Percentiles rank a stretch among this genome's conserved stretches.
phyloP scores from a whole-genome alignment of 2,888 invertebrate genomes.

The Agrotis ipsilon region DNA sequence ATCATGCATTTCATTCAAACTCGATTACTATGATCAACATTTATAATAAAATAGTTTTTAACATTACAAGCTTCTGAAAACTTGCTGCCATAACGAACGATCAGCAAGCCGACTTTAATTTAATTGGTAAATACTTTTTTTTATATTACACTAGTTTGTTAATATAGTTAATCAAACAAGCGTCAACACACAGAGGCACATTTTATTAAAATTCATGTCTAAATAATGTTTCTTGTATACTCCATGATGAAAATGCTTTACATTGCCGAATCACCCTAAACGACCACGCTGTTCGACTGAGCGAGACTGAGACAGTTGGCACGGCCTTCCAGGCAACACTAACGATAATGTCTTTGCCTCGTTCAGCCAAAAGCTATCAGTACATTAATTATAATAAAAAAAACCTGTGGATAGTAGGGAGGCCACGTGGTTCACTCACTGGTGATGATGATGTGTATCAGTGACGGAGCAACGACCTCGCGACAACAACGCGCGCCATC shows the following conservation, averaged over 20 bases:
- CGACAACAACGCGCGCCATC: slow-evolving; percentile 17
- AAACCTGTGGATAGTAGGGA: slow-evolving; percentile 57
- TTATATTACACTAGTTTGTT: slow-evolving; percentile 66
- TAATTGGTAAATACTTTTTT: slow-evolving; percentile 60
- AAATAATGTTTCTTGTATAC: slow-evolving; percentile 55
- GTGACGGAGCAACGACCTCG: slow-evolving; percentile 32
- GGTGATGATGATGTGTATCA: slow-evolving; percentile 26
- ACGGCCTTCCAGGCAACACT: slow-evolving; percentile 54
- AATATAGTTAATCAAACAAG: slow-evolving; percentile 69
- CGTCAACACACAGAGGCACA: slow-evolving; percentile 77
- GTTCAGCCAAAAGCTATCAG: slow-evolving; percentile 59
- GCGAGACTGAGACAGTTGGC: slow-evolving; percentile 46
- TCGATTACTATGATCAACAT: slow-evolving; percentile 62
- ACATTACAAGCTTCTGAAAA: slow-evolving; percentile 61
- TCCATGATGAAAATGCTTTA: slow-evolving; percentile 70
- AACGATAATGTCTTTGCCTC: slow-evolving; percentile 30
- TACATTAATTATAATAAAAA: slow-evolving; percentile 67
- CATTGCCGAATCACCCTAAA: slow-evolving; percentile 84
- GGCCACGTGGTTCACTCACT: slow-evolving; percentile 51
- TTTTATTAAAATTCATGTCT: slow-evolving; percentile 69
- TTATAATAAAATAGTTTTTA: slow-evolving; percentile 63
- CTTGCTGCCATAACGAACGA: slow-evolving; percentile 46
- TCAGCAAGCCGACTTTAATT: slow-evolving; percentile 56
- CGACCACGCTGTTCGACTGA: slow-evolving; percentile 48
- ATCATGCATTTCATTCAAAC: slow-evolving; percentile 59